Conservation (phyloP, 2,888 invertebrate species). For the Sinopyrophorus schimmeli region DNA sequence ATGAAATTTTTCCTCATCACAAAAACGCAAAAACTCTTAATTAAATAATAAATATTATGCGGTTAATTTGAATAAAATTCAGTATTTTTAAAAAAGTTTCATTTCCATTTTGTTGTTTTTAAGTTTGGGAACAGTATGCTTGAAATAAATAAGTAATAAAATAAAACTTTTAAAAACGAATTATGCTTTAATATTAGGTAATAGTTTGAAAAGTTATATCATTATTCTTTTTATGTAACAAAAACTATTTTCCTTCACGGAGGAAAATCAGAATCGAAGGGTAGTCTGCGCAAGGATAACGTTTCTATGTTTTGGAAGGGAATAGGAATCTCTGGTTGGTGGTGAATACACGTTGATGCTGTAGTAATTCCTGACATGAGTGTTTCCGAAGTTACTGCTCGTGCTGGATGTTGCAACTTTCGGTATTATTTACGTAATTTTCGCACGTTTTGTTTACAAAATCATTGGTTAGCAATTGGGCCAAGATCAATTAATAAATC, state of each 20-base stretch:
- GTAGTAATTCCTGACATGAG: conserved; percentile 18
- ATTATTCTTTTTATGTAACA: too few species aligned
- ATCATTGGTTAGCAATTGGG: conserved; percentile 9
- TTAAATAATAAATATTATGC: too few species aligned
- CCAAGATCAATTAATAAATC: conserved; percentile 13
- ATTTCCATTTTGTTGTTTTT: too few species aligned
- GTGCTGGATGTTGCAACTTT: conserved; percentile 9
- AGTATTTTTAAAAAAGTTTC: too few species aligned
- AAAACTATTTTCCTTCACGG: not conserved
- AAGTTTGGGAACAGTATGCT: too few species aligned
- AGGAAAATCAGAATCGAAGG: conserved; percentile 9
- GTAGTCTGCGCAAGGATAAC: conserved; percentile 15
- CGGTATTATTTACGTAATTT: conserved; percentile 2
- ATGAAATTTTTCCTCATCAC: too few species aligned
- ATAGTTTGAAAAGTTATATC: too few species aligned
- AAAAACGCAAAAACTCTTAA: too few species aligned
- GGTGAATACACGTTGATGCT: conserved; percentile 16
- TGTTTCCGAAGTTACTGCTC: conserved; percentile 16
- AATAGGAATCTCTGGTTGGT: conserved; percentile 12
- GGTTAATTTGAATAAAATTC: too few species aligned
- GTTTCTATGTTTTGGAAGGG: not conserved
- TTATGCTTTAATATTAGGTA: too few species aligned
- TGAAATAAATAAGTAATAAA: too few species aligned
- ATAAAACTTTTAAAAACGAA: too few species aligned
- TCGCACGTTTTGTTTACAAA: conserved; percentile 10